Conservation (phyloP, 1,140 invertebrate species). For the Venturia canescens region DNA sequence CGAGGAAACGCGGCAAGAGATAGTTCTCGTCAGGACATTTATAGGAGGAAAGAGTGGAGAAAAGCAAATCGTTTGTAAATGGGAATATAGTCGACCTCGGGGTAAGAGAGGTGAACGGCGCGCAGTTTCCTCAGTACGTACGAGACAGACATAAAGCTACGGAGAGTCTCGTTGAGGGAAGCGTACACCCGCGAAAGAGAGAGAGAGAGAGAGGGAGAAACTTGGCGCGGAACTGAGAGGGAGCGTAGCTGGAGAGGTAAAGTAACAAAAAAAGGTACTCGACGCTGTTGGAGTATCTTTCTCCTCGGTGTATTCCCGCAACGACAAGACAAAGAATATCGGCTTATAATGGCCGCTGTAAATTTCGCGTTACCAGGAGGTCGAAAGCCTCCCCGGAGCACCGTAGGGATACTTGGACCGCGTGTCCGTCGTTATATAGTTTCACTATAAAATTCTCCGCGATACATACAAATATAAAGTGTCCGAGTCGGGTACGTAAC, state of each 20-base stretch:
- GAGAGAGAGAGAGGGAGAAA: conserved; percentile 9
- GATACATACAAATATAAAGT: conserved; percentile 13
- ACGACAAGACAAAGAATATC: conserved; percentile 73
- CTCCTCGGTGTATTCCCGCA: conserved; percentile 52
- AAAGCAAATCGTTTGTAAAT: conserved; percentile 35
- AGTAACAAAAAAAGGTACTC: conserved; percentile 9
- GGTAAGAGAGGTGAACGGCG: conserved; percentile 39
- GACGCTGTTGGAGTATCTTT: conserved; percentile 24
- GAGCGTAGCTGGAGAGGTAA: conserved; percentile 29
- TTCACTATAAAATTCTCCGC: conserved; percentile 27
- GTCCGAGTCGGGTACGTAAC: conserved; percentile 9
- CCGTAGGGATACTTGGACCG: neutral
- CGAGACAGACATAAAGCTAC: conserved; percentile 28
- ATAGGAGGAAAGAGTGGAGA: conserved; percentile 27
- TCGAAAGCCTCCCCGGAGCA: conserved; percentile 41
- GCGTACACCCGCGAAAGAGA: neutral
- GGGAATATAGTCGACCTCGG: conserved; percentile 39
- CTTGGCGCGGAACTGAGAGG: conserved; percentile 2
- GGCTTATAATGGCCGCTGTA: conserved; percentile 69
- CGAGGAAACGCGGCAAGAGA: neutral
- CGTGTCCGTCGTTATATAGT: conserved; percentile 5
- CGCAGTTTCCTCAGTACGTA: neutral
- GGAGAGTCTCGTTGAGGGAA: neutral
- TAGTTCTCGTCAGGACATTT: neutral
- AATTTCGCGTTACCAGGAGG: conserved; percentile 61